Percentiles rank a stretch among this genome's conserved stretches.
These are phyloP conservation scores for Ciconia maguari DNA, from an alignment of 2,113 vertebrate species.

Conservation along the genomic window DNA sequence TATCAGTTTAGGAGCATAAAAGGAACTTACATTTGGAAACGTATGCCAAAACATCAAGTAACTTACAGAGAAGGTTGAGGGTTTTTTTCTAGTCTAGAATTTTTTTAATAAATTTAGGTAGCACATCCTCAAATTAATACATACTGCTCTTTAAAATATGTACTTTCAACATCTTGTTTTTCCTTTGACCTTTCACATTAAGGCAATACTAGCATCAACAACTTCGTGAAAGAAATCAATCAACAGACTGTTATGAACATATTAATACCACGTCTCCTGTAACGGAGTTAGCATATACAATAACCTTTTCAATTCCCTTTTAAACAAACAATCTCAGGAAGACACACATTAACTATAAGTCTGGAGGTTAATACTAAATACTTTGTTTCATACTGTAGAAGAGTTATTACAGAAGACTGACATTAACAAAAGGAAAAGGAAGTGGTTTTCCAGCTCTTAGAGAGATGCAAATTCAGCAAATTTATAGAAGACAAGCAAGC, in stretches of 20 bases:
- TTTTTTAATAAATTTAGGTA: not conserved
- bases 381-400: not conserved
- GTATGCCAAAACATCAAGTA: not conserved
- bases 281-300: not conserved
- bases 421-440: slow-evolving; percentile 32
- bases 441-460: not conserved
- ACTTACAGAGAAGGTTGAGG: not conserved
- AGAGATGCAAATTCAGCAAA: not conserved
- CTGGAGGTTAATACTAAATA: not conserved
- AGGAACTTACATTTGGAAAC: not conserved
- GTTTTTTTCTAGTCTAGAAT: not conserved
- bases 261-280: not conserved
- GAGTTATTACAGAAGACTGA: not conserved
- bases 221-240: not conserved
- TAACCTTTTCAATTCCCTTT: not conserved
- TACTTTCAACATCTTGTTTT: not conserved
- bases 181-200: not conserved
- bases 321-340: slow-evolving; percentile 40
- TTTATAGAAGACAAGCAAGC: not conserved
- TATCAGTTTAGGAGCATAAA: not conserved
- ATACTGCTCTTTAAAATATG: not conserved
- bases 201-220: not conserved
- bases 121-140: not conserved
- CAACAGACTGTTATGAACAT: not conserved
- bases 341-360: not conserved